Percentiles rank a stretch among this genome's conserved stretches.
Conservation (phyloP, 2,888 invertebrate genomes). For the Xylota segnis region DNA sequence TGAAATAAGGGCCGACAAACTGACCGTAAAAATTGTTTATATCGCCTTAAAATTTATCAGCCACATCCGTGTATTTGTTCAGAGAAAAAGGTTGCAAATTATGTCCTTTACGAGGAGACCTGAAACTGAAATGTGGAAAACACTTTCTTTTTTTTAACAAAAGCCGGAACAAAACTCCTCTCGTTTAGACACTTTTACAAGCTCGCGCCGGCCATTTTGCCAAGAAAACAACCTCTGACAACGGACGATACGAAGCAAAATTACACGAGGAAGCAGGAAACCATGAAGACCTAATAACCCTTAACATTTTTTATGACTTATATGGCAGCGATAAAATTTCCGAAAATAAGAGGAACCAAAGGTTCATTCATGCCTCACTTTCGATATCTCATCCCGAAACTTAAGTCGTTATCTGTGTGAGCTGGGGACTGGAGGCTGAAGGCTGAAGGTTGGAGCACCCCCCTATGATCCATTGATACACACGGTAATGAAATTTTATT, state of each 20-base stretch:
- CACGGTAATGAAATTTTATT: constrained; percentile 71
- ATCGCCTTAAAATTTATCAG: constrained; percentile 27
- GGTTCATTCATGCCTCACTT: constrained; percentile 60
- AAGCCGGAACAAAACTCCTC: constrained; percentile 11
- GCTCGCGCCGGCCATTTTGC: constrained; percentile 31
- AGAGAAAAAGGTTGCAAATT: neutral
- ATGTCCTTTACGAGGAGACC: constrained; percentile 7
- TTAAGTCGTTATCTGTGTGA: constrained; percentile 38
- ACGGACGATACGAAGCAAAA: constrained; percentile 28
- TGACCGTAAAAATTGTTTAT: constrained; percentile 46
- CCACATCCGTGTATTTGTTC: constrained; percentile 16
- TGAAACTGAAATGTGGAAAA: constrained; percentile 2
- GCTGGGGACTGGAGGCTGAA: no score
- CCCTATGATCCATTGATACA: constrained; percentile 47
- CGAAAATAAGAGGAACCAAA: constrained; percentile 32
- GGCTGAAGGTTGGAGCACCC: neutral
- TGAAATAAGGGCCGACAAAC: constrained; percentile 6
- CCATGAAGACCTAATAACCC: constrained; percentile 74
- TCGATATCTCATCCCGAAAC: constrained; percentile 63
- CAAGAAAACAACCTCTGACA: constrained; percentile 23
- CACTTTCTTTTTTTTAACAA: constrained; percentile 12
- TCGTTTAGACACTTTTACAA: constrained; percentile 42
- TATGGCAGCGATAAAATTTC: constrained; percentile 57
- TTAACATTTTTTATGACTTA: constrained; percentile 68
- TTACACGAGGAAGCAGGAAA: constrained; percentile 60